Percentiles rank a stretch among this genome's conserved stretches.
phyloP scores from a whole-genome alignment of 1,140 invertebrate species.

The Globodera ellingtonae region DNA sequence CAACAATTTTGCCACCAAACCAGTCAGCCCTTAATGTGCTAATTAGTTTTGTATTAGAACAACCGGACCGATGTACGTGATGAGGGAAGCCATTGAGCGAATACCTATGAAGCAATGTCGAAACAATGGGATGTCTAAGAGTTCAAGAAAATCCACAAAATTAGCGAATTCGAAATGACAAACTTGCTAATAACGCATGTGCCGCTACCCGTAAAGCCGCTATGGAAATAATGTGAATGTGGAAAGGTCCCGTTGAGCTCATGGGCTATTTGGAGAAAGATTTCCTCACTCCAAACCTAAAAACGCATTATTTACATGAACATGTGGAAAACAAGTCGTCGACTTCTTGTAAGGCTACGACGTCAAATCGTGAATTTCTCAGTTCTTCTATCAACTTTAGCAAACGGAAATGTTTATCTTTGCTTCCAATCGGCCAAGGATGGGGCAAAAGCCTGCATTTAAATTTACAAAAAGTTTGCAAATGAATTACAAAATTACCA shows the following conservation, averaged over 20 bases:
- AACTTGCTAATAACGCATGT: slow-evolving; percentile 82
- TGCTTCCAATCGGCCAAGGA: slow-evolving; percentile 67
- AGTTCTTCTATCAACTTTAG: slow-evolving; percentile 79
- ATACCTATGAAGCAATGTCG: slow-evolving; percentile 87
- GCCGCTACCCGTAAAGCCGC: slow-evolving; percentile 87
- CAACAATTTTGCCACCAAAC: slow-evolving; percentile 95
- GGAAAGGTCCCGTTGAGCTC: slow-evolving; percentile 69
- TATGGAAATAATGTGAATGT: slow-evolving; percentile 88
- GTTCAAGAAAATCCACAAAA: slow-evolving; percentile 71
- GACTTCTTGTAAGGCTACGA: slow-evolving; percentile 89
- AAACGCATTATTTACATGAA: slow-evolving; percentile 12
- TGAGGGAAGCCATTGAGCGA: slow-evolving; percentile 94
- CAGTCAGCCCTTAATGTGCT: slow-evolving; percentile 80
- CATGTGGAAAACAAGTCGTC: neutral
- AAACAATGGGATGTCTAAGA: slow-evolving; percentile 77
- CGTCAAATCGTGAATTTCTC: slow-evolving; percentile 73
- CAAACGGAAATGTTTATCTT: slow-evolving; percentile 77
- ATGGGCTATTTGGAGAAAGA: slow-evolving; percentile 72
- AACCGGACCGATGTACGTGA: slow-evolving; percentile 74
- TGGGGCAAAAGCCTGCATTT: slow-evolving; percentile 74
- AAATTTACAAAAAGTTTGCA: slow-evolving; percentile 15
- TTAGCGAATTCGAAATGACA: slow-evolving; percentile 78
- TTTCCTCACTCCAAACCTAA: slow-evolving; percentile 76
- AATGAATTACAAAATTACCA: slow-evolving; percentile 68
- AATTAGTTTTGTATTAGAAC: neutral